These are phyloP conservation scores for Agrotis puta DNA, from an alignment of 2,888 invertebrate species.

Conservation along the genomic window DNA sequence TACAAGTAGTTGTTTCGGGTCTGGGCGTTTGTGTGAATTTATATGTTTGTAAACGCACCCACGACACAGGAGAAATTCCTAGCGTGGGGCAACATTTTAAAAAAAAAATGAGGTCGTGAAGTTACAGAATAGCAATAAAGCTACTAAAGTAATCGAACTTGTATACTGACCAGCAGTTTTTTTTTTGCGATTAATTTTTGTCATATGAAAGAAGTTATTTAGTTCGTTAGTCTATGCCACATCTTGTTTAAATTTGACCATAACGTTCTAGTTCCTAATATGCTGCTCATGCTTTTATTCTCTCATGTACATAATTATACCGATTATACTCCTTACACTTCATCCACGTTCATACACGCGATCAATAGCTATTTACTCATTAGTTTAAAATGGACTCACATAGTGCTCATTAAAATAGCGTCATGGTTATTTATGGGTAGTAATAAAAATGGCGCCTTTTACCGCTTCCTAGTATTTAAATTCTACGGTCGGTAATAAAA, in stretches of 20 bases:
- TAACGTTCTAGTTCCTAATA: not conserved
- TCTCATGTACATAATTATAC: not conserved
- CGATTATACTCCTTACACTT: not conserved
- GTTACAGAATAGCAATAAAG: too few relatives aligned
- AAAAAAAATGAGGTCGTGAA: too few relatives aligned
- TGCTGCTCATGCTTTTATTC: not conserved
- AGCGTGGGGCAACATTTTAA: too few relatives aligned
- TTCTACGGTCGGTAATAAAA: not conserved
- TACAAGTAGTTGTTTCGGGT: too few relatives aligned
- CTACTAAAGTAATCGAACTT: too few relatives aligned
- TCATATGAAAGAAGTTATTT: too few relatives aligned
- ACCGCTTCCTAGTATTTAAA: slow-evolving; percentile 10
- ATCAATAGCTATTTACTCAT: slow-evolving; percentile 75
- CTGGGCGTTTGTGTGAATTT: too few relatives aligned
- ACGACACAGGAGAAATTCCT: too few relatives aligned
- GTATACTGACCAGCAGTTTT: not conserved
- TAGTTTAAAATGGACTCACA: not conserved
- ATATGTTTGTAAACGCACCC: too few relatives aligned
- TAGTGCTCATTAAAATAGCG: slow-evolving; percentile 18
- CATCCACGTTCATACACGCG: not conserved
- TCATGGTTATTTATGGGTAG: slow-evolving; percentile 19
- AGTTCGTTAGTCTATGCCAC: not conserved
- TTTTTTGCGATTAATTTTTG: not conserved
- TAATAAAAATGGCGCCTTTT: slow-evolving; percentile 9
- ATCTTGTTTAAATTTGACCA: not conserved